These are phyloP conservation scores for Corythoichthys intestinalis DNA, from an alignment of 2,113 vertebrate species.

Conservation along the genomic window DNA sequence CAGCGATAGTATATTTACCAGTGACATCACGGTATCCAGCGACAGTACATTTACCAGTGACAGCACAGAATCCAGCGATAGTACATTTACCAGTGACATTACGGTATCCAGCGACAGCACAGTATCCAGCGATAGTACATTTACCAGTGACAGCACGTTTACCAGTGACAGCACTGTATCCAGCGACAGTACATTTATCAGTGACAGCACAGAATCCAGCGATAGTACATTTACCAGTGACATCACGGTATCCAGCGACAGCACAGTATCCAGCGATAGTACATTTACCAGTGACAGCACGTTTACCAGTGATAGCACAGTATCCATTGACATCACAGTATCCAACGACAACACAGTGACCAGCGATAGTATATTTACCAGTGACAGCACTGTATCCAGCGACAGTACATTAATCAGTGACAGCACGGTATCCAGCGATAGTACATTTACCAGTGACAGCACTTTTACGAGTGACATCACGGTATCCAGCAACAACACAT, in stretches of 20 bases:
- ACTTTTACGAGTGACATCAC: neutral
- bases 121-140: too few relatives aligned
- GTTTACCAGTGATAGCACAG: neutral
- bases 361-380: neutral
- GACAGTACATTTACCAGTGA: neutral
- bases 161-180: neutral
- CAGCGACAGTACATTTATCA: neutral
- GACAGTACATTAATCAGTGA: neutral
- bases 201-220: neutral
- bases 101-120: neutral
- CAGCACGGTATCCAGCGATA: neutral
- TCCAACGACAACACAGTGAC: neutral
- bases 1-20: neutral
- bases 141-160: neutral
- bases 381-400: neutral
- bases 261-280: too few relatives aligned
- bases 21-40: neutral
- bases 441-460: neutral
- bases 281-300: neutral
- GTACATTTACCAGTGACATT: neutral
- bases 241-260: neutral
- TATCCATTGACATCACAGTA: neutral
- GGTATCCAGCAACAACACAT: fast-evolving
- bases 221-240: neutral
- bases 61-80: neutral